Conservation (phyloP, 2,797 vertebrate species). For the Dicrostonyx torquatus region DNA sequence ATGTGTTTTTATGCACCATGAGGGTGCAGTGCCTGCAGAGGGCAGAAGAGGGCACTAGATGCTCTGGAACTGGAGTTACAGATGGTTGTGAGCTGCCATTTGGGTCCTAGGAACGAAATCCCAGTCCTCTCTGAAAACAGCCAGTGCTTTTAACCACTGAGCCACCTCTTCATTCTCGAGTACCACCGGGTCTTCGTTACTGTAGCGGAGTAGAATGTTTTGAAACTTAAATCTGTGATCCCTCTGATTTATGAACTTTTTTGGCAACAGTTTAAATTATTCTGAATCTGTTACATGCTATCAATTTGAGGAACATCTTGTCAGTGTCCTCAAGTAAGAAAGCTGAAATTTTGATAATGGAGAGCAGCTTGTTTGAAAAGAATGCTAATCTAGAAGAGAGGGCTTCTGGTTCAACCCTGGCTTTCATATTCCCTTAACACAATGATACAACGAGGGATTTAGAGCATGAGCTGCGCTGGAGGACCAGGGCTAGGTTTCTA, state of each 20-base stretch:
- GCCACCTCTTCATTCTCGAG: neutral
- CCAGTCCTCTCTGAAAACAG: neutral
- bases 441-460: neutral
- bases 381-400: neutral
- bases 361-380: neutral
- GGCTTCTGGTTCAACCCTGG: neutral
- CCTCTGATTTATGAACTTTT: neutral
- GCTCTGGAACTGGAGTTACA: neutral
- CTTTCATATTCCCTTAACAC: neutral
- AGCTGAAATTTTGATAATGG: neutral
- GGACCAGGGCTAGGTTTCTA: neutral
- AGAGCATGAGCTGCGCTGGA: neutral
- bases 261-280: neutral
- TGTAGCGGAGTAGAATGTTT: neutral
- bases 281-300: neutral
- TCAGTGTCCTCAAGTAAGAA: constrained; percentile 26
- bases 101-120: neutral
- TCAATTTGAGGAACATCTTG: neutral
- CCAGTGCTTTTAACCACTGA: neutral
- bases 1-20: too few species aligned
- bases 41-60: neutral
- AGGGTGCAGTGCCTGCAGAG: neutral
- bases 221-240: neutral
- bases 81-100: too few species aligned
- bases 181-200: neutral